These are phyloP conservation scores for Diarsia mendica DNA, from an alignment of 2,888 invertebrate species.

Conservation along the genomic window DNA sequence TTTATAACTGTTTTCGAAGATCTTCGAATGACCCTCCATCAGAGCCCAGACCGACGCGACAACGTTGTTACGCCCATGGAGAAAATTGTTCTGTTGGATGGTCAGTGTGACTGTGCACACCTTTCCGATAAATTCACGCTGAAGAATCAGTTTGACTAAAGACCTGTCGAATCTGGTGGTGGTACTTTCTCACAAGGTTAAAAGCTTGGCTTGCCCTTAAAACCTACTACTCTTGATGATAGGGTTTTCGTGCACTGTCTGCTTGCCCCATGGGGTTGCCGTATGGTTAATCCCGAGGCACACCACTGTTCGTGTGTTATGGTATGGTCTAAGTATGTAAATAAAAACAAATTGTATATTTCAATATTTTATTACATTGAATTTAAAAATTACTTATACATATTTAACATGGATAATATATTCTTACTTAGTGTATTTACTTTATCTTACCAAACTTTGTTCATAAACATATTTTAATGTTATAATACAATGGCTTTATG, in stretches of 20 bases:
- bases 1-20: not conserved
- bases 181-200: not conserved
- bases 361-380: conserved; percentile 81
- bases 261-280: not conserved
- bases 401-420: conserved; percentile 67
- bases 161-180: not conserved
- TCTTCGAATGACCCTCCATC: not conserved
- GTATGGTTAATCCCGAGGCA: not conserved
- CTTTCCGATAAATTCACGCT: not conserved
- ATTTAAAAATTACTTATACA: conserved; percentile 82
- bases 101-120: not conserved
- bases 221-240: not conserved
- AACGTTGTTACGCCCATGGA: not conserved
- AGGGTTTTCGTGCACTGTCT: not conserved
- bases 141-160: not conserved
- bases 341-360: conserved; percentile 52
- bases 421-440: conserved; percentile 70
- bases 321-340: not conserved
- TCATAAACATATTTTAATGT: conserved; percentile 74
- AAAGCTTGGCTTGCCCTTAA: not conserved
- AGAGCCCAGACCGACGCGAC: not conserved
- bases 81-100: not conserved
- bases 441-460: conserved; percentile 80
- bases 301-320: not conserved
- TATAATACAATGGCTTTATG: conserved; percentile 74